These are phyloP conservation scores for Calliphora vomitoria DNA, from an alignment of 2,888 invertebrate species.

Conservation along the genomic window DNA sequence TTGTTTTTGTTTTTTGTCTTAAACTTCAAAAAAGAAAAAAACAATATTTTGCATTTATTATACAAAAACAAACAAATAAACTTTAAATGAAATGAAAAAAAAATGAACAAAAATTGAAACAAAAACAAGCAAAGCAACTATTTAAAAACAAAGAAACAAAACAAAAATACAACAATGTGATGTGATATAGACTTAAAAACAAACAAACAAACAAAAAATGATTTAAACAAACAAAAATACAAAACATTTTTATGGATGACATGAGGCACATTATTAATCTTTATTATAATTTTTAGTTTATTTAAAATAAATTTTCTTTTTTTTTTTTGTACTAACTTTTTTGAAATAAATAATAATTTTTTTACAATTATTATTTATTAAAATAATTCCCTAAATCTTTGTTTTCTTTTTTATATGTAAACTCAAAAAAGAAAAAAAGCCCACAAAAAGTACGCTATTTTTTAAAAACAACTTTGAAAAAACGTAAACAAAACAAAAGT, in stretches of 20 bases:
- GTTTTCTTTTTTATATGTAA: not conserved
- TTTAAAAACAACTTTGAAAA: constrained; percentile 40
- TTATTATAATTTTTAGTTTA: constrained; percentile 66
- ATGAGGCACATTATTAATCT: constrained; percentile 81
- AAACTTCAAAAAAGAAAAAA: constrained; percentile 55
- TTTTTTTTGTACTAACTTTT: constrained; percentile 48
- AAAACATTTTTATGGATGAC: constrained; percentile 81
- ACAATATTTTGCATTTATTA: constrained; percentile 75
- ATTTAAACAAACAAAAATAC: constrained; percentile 51
- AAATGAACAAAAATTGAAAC: constrained; percentile 55
- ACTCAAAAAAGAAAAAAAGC: constrained; percentile 15
- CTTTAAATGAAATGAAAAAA: constrained; percentile 34
- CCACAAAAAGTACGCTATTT: constrained; percentile 35
- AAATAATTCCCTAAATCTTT: not conserved
- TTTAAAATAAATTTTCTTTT: constrained; percentile 26
- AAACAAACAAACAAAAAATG: constrained; percentile 54
- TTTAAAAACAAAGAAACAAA: constrained; percentile 69
- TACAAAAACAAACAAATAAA: constrained; percentile 62
- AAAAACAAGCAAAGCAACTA: constrained; percentile 67
- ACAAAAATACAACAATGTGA: constrained; percentile 81
- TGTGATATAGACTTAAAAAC: constrained; percentile 82
- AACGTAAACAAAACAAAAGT: constrained; percentile 31
- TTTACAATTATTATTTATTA: constrained; percentile 34
- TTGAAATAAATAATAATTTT: constrained; percentile 57
- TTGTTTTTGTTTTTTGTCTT: constrained; percentile 71